Conservation (phyloP, 2,113 vertebrate genomes). For the Tapirus terrestris region DNA sequence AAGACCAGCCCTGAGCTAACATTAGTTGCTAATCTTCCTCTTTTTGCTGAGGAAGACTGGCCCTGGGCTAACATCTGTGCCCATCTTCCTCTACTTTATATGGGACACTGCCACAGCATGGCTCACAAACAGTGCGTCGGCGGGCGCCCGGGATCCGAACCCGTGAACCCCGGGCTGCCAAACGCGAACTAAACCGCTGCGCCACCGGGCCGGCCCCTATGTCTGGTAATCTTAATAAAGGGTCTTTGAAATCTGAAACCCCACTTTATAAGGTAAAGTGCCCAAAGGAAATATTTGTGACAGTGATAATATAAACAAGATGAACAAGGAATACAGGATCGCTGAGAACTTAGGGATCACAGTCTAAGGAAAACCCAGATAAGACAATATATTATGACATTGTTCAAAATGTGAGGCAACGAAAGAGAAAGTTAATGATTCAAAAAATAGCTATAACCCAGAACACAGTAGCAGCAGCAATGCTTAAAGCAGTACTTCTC, state of each 20-base stretch:
- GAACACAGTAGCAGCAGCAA: not conserved
- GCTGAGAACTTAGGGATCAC: not conserved
- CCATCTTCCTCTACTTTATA: no score
- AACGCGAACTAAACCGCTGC: no score
- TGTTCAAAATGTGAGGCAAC: not conserved
- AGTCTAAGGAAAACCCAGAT: not conserved
- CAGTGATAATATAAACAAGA: not conserved
- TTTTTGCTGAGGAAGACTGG: no score
- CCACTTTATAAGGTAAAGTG: not conserved
- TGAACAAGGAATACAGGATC: not conserved
- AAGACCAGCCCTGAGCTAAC: no score
- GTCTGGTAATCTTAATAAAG: not conserved
- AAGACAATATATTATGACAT: not conserved
- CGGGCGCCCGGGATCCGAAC: no score
- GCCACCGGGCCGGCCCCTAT: not conserved
- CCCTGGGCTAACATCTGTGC: no score
- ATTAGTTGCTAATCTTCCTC: no score
- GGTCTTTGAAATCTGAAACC: not conserved
- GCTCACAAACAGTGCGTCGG: no score
- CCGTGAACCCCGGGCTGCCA: no score
- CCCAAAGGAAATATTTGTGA: not conserved
- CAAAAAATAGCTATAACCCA: not conserved
- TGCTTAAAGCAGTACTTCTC: not conserved
- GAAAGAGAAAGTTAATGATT: not conserved
- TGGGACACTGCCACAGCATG: no score